A percentile compares a stretch with the other conserved stretches of the same genome.
These are phyloP conservation scores for Galerucella nymphaeae DNA, from an alignment of 2,888 invertebrate species.

Conservation along the genomic window DNA sequence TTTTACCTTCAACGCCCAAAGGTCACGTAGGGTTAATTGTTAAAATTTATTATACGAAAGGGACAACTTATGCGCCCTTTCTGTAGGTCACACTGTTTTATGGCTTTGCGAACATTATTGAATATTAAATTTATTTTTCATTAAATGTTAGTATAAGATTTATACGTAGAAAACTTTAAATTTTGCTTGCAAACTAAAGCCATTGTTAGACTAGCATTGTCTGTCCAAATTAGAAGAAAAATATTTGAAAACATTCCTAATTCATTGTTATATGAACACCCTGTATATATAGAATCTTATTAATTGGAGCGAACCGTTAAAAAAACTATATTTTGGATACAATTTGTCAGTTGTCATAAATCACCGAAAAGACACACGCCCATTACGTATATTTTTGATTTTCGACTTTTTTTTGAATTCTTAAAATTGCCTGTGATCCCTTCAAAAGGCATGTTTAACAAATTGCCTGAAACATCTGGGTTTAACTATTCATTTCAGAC, in stretches of 20 bases:
- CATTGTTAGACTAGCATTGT: too few species aligned
- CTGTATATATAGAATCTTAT: too few species aligned
- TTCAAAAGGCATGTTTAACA: slow-evolving; percentile 49
- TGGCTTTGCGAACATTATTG: slow-evolving; percentile 39
- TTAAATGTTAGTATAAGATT: background rate
- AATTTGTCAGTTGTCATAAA: slow-evolving; percentile 18
- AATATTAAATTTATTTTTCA: slow-evolving; percentile 25
- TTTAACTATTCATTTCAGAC: slow-evolving; percentile 47
- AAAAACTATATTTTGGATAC: background rate
- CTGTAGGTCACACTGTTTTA: slow-evolving; percentile 59
- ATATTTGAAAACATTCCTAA: too few species aligned
- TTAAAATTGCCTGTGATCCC: slow-evolving; percentile 22
- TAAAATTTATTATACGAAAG: slow-evolving; percentile 62
- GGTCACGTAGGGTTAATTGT: slow-evolving; percentile 64
- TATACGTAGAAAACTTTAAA: too few species aligned
- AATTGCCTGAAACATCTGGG: slow-evolving; percentile 52
- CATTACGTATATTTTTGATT: slow-evolving; percentile 46
- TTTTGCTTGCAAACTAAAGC: too few species aligned
- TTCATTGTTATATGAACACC: too few species aligned
- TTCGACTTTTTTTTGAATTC: slow-evolving; percentile 45
- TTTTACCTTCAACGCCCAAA: slow-evolving; percentile 62
- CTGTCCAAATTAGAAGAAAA: too few species aligned
- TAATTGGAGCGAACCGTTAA: slow-evolving; percentile 1
- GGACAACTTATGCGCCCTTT: slow-evolving; percentile 64
- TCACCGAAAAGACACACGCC: slow-evolving; percentile 39